A percentile compares a stretch with the other conserved stretches of the same genome.
phyloP scores from a whole-genome alignment of 2,797 vertebrate species.

The Zenarchopterus dispar region DNA sequence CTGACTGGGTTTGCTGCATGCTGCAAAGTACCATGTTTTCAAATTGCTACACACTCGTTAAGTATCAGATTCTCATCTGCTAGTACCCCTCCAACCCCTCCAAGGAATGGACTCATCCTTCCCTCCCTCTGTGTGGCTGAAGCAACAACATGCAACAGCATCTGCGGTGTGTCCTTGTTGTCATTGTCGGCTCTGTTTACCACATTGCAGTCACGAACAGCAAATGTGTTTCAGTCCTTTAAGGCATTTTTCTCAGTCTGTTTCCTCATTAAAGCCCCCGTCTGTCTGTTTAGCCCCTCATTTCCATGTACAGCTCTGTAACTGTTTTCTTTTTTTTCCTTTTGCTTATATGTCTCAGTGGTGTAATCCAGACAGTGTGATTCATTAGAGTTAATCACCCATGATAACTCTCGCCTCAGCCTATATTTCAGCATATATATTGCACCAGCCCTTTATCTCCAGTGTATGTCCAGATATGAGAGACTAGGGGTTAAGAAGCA shows the following conservation, averaged over 20 bases:
- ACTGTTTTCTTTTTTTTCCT: constrained; percentile 14
- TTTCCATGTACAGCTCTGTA: constrained; percentile 30
- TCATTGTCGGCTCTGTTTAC: constrained; percentile 46
- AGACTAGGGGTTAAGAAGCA: constrained; percentile 45
- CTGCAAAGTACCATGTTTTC: constrained; percentile 40
- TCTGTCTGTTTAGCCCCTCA: constrained; percentile 46
- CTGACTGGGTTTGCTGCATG: constrained; percentile 78
- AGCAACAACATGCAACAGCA: constrained; percentile 55
- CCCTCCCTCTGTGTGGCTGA: constrained; percentile 49
- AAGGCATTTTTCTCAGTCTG: constrained; percentile 37
- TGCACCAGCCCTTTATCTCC: constrained; percentile 30
- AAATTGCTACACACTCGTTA: constrained; percentile 33
- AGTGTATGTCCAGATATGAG: constrained; percentile 34
- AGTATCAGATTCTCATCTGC: constrained; percentile 40
- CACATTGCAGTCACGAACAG: constrained; percentile 29
- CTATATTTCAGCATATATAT: constrained; percentile 35
- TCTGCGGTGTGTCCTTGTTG: constrained; percentile 47
- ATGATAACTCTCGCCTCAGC: constrained; percentile 34
- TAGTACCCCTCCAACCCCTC: constrained; percentile 2
- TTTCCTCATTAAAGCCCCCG: constrained; percentile 36
- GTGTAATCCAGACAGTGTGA: constrained; percentile 34
- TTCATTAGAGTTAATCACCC: constrained; percentile 60
- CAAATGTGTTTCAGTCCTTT: constrained; percentile 44
- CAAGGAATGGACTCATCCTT: constrained; percentile 45
- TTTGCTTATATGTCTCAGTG: constrained; percentile 27